Conservation (phyloP, 2,797 vertebrate species). For the Sebastes reedi region DNA sequence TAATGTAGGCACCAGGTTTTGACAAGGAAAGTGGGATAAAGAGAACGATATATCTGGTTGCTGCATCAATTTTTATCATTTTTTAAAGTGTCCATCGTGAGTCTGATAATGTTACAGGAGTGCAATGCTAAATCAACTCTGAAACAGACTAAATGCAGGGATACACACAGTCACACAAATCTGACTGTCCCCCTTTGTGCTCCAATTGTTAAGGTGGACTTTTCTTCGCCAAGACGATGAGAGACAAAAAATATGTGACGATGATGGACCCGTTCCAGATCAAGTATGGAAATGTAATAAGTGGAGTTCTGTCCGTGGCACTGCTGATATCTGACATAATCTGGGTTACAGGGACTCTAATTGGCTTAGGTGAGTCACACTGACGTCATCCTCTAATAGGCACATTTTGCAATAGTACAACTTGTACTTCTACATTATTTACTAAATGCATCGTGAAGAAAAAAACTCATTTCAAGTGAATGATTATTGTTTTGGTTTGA, state of each 20-base stretch:
- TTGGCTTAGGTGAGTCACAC: constrained; percentile 59
- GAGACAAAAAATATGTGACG: constrained; percentile 67
- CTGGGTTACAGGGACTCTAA: constrained; percentile 67
- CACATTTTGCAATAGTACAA: neutral
- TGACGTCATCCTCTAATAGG: neutral
- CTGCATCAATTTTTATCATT: neutral
- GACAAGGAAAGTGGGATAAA: neutral
- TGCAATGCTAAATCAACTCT: neutral
- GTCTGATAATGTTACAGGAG: neutral
- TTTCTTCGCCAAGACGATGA: constrained; percentile 72
- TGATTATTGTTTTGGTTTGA: neutral
- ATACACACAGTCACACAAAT: neutral
- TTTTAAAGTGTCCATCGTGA: neutral
- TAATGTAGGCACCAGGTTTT: neutral
- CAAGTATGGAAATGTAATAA: constrained; percentile 66
- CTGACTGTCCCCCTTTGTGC: neutral
- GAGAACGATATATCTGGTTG: neutral
- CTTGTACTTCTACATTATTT: neutral
- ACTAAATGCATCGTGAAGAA: neutral
- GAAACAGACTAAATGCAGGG: neutral
- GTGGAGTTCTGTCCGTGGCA: constrained; percentile 58
- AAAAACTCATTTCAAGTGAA: neutral
- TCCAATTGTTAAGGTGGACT: constrained; percentile 59
- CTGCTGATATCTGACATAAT: constrained; percentile 60
- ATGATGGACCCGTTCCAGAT: constrained; percentile 77